phyloP scores from a whole-genome alignment of 2,888 invertebrate genomes.

The Physocephala rufipes region DNA sequence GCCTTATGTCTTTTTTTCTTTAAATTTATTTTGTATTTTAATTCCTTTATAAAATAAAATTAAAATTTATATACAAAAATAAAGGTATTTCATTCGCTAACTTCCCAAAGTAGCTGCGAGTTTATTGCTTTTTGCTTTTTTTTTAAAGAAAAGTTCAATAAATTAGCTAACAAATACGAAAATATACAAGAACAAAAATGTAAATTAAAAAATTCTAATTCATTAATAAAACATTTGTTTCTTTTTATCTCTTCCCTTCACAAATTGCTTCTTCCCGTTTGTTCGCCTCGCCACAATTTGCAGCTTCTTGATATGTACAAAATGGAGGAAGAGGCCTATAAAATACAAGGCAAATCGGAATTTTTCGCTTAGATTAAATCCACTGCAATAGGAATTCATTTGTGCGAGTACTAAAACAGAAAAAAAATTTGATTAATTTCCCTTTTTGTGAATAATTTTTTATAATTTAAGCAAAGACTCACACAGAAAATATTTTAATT shows the following conservation, averaged over 20 bases:
- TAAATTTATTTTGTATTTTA: too few relatives aligned
- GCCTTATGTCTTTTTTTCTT: too few relatives aligned
- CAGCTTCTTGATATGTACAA: conserved; percentile 93
- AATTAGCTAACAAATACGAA: neutral
- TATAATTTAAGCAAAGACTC: conserved; percentile 34
- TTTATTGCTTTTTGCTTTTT: too few relatives aligned
- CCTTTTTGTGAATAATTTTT: conserved; percentile 39
- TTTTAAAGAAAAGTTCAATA: too few relatives aligned
- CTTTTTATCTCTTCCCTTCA: conserved; percentile 18
- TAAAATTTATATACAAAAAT: too few relatives aligned
- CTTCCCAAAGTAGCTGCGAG: too few relatives aligned
- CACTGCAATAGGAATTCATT: neutral
- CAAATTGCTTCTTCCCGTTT: neutral
- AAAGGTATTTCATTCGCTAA: too few relatives aligned
- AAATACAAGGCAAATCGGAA: conserved; percentile 86
- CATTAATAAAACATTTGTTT: conserved; percentile 9
- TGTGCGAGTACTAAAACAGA: conserved; percentile 4
- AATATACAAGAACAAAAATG: neutral
- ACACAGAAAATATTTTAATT: conserved; percentile 38
- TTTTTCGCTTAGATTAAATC: conserved; percentile 78
- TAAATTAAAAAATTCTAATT: conserved; percentile 23
- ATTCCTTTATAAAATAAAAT: too few relatives aligned
- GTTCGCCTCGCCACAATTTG: conserved; percentile 8
- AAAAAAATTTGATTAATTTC: conserved; percentile 24
- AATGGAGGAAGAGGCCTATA: conserved; percentile 91